Base-by-base conservation (phyloP, 2,888 invertebrate genomes). In the Poecilobothrus nobilitatus region DNA sequence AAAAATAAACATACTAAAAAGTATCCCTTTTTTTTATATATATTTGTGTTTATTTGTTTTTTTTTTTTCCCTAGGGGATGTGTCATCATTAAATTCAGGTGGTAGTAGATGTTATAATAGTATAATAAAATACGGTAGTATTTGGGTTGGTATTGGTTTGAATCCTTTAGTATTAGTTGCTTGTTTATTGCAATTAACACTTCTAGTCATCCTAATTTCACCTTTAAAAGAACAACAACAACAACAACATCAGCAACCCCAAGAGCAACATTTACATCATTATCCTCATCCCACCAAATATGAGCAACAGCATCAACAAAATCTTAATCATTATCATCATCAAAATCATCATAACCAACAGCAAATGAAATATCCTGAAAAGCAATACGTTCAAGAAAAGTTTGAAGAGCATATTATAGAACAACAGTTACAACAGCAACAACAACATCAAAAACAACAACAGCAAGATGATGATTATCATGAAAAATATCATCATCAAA, bases 81-180 rank as follows among this genome's bases (percentile, higher is more conserved):
- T 53, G n/a, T 53, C 53, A 53, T 53, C 53, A 53, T 53, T 53
- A 53, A 53, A 53, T 53, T 53, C 53, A 18, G 53, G 53, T 53
- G 53, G 18, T 53, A 18, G 53, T 53, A 53, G 53, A 2, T 18
- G 15, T 18, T 53, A 53, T 53, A 53, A 15, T 53, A 53, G 27
- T 27, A 27, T 27, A 27, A 27, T 27, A 27, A 27, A 27, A 27
- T 27, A 4, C 5, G 27, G 27, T 27, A 27, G 27, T 27, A 27
- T 27, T 27, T 27, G 2, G 27, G 27, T 9, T 12, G n/a, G n/a
- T 53, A 18, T 9, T 53, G 53, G 53, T n/a, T 53, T 53, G 18
- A 12, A 53, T 18, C 53, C 15, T 53, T 18, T 53, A 18, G 7
- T 53, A 53, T 53, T 53, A 53, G 53, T 53, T 53, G 53, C 18